phyloP scores from a whole-genome alignment of 2,888 invertebrate species.

The Elaeidobius kamerunicus region DNA sequence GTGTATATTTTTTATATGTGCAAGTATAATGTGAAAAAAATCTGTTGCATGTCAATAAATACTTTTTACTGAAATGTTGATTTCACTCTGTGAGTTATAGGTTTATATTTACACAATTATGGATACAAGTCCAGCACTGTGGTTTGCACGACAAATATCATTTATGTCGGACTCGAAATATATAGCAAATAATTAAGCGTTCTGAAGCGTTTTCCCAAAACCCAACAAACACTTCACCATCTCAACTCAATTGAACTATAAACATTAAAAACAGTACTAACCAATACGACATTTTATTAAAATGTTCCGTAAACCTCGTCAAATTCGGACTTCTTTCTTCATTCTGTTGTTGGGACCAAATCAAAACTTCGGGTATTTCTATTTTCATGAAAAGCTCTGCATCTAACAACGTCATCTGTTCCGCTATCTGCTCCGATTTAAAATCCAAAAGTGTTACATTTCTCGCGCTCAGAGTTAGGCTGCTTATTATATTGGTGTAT shows the following conservation, averaged over 20 bases:
- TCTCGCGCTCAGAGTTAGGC: constrained; percentile 44
- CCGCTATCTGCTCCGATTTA: constrained; percentile 92
- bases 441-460: constrained; percentile 78
- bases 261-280: no score
- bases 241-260: neutral
- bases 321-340: constrained; percentile 96
- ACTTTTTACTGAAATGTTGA: no score
- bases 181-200: no score
- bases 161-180: no score
- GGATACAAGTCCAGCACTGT: no score
- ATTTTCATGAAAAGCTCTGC: constrained; percentile 94
- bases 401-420: constrained; percentile 97
- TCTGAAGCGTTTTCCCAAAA: no score
- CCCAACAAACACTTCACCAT: neutral
- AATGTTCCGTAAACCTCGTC: constrained; percentile 96
- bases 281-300: constrained; percentile 99
- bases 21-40: no score
- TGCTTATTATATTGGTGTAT: constrained; percentile 30
- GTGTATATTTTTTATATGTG: no score
- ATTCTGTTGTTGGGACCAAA: constrained; percentile 97
- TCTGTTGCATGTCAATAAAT: no score
- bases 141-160: no score
- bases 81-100: no score
- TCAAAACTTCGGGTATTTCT: constrained; percentile 93
- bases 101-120: no score